Evolutionary conservation across 2,888 invertebrate genomes (phyloP), one percentile per base, ranked within the genome.

Genomic region (Athalia cordata): DNA sequence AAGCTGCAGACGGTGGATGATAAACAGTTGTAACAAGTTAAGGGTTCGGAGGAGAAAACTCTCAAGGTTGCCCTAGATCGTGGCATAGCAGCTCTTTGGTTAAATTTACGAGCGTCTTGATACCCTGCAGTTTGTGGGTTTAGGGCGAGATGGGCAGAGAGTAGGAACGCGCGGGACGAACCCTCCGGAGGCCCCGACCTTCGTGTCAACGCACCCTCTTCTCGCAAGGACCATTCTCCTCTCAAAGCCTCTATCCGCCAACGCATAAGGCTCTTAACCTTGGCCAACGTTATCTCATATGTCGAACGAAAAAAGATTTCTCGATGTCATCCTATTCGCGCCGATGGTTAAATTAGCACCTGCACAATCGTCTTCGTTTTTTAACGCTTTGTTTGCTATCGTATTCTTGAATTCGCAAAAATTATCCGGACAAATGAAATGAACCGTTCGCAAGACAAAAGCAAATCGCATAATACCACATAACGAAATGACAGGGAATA

Each of bases 151-250:
- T 9, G n/a, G 59, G 72, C 15, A 11, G 72, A n/a, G 45, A 5
- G 50, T 57, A 64, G 29, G 0, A 61, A 11, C 13, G n/a, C 29
- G 74, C 50, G 2, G 13, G 6, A 45, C 72, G 29, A 59, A 52
- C 72, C 72, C 72, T 75, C 45, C 29, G 43, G 47, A 59, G 62
- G 75, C 45, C 29, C 50, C 75, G 75, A 62, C 75, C 62, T 75
- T 75, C 62, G 75, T 75, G 75, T 75, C 75, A 75, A 62, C 75
- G 75, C 75, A 75, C 75, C 75, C 75, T 75, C 75, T 29, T 75
- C 62, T 75, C 75, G 15, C 62, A 43, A 75, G 75, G 61, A 75
- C 75, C 49, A 75, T 62, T 59, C 11, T 62, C 49, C 59, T 62
- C 74, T 49, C 43, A 29, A 47, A 72, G 29, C 64, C 50, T 29